These are phyloP conservation scores for Cephus runcator DNA, from an alignment of 2,888 invertebrate species.

Conservation along the genomic window DNA sequence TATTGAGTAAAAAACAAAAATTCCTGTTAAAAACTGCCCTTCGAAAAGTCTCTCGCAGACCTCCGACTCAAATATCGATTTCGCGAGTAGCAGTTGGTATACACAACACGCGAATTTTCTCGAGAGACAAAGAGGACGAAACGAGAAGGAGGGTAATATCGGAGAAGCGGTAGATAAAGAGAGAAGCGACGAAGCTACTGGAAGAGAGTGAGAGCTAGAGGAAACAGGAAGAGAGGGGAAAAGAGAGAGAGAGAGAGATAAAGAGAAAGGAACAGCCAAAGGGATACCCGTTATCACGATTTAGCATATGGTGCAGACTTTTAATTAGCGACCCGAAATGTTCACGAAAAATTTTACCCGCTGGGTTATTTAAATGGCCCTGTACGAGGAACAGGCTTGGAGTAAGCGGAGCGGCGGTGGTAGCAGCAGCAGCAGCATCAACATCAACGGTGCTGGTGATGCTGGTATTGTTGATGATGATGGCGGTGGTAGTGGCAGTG, in stretches of 20 bases:
- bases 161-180: constrained; percentile 19
- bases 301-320: constrained; percentile 33
- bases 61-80: not conserved
- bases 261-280: not conserved
- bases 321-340: not conserved
- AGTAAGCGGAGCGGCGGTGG: not conserved
- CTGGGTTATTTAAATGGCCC: not conserved
- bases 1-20: not conserved
- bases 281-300: constrained; percentile 37
- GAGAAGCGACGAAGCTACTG: constrained; percentile 8
- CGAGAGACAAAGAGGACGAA: not conserved
- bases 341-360: not conserved
- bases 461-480: not conserved
- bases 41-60: not conserved
- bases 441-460: not conserved
- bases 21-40: not conserved
- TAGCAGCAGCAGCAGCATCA: not conserved
- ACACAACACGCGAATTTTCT: not conserved
- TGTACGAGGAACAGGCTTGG: not conserved
- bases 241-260: constrained; percentile 15
- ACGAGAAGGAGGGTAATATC: constrained; percentile 12
- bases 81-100: not conserved
- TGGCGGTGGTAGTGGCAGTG: not conserved
- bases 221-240: constrained; percentile 12
- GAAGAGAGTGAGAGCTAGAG: not conserved